Evolutionary conservation across 2,113 vertebrate genomes (phyloP), one percentile per base, ranked within the genome.

Genomic region (Saccopteryx bilineata): DNA sequence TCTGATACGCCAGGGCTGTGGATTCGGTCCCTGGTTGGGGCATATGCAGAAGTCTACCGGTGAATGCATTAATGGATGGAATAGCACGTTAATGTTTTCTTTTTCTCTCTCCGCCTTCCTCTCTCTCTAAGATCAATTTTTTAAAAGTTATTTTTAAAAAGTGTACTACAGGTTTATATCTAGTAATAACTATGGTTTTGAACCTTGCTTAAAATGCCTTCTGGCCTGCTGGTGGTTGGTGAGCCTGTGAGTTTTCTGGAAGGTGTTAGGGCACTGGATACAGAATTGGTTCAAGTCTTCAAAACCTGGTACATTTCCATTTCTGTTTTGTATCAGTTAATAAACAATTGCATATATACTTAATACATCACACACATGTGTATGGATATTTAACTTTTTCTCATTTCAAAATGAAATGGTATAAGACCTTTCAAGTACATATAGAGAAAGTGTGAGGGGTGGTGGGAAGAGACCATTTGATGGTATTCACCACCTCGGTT

Each of bases 321-420:
- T 85, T 81, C 58, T 90, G 33, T 76, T 86, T 95, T 89, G 69
- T 76, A 74, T 54, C 66, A 92, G 31, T 72, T 39, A 75, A 94
- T 39, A 92, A 81, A 69, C 26, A 74, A 56, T 91, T 87, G 72
- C 65, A 5, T 60, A 8, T 69, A 39, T 91, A 8, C 93, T 90
- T 71, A 60, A 63, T 71, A 61, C 2, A 89, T 12, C 46, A 71
- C n/a, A 60, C 6, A 84, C 61, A 72, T 31, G 56, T 24, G 19
- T 11, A 5, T 52, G 48, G 23, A 4, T 66, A 12, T 66, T 14
- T 66, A 5, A 39, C 39, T 26, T 14, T 33, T 31, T 83, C 78
- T 87, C 18, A 33, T 58, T 91, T 85, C 84, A 80, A 75, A 81
- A 81, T 80, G 56, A 94, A 75, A 75, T 74, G 26, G 14, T 61